These are phyloP conservation scores for Acrobasis consociella DNA, from an alignment of 2,888 invertebrate genomes.

Conservation along the genomic window DNA sequence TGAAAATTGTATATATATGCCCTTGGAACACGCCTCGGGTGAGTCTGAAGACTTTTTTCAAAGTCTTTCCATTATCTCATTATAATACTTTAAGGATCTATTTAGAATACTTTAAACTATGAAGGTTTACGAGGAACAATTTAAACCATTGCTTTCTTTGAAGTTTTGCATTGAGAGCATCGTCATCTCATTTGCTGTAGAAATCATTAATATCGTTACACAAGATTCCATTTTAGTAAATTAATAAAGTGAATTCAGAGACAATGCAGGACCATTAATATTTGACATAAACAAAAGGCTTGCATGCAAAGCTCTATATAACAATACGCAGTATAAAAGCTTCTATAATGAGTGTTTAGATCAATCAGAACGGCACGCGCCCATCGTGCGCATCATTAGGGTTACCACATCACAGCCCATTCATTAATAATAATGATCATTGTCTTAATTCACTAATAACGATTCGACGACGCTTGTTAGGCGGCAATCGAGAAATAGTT, in stretches of 20 bases:
- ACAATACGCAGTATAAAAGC: conserved; percentile 42
- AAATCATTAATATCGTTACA: conserved; percentile 35
- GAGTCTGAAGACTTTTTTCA: no score
- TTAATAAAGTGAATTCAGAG: conserved; percentile 34
- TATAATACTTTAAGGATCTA: neutral
- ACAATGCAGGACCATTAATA: conserved; percentile 49
- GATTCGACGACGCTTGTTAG: conserved; percentile 4
- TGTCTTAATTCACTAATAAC: conserved; percentile 7
- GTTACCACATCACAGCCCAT: conserved; percentile 28
- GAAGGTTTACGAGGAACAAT: neutral
- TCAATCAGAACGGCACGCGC: conserved; percentile 65
- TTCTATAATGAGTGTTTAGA: conserved; percentile 55
- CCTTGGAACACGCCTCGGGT: no score
- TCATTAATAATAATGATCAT: conserved; percentile 15
- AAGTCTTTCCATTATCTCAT: no score
- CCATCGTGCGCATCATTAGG: conserved; percentile 38
- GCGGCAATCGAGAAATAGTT: neutral
- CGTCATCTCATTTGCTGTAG: conserved; percentile 27
- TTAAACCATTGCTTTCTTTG: neutral
- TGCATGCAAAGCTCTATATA: conserved; percentile 29
- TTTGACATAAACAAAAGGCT: conserved; percentile 51
- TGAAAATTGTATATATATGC: neutral
- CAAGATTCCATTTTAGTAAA: conserved; percentile 32
- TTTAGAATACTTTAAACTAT: neutral
- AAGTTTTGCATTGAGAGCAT: conserved; percentile 10